These are phyloP conservation scores for Paramormyrops hopkinsi DNA, from an alignment of 2,797 vertebrate species.

Conservation along the genomic window DNA sequence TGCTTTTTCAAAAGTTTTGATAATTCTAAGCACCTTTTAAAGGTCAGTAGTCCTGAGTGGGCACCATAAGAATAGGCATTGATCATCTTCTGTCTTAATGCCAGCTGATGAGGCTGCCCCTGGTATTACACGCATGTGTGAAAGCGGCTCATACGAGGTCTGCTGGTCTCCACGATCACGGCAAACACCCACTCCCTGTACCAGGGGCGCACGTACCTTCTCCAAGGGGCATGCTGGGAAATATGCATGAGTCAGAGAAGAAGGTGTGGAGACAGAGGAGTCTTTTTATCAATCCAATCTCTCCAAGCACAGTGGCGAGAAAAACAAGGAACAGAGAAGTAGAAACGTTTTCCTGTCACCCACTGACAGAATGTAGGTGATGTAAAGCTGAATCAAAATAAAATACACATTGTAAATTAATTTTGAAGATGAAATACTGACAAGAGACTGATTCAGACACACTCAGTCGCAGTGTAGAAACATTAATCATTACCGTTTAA, in stretches of 20 bases:
- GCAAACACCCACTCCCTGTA: slow-evolving; percentile 11
- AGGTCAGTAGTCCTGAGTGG: background rate
- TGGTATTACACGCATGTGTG: background rate
- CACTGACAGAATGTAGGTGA: background rate
- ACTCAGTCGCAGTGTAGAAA: background rate
- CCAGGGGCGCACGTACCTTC: background rate
- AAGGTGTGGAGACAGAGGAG: background rate
- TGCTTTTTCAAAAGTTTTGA: background rate
- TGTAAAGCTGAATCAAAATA: background rate
- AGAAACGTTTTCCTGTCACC: background rate
- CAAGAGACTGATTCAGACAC: background rate
- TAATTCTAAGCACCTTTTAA: background rate
- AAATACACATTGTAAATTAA: background rate
- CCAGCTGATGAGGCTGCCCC: background rate
- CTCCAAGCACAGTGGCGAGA: background rate
- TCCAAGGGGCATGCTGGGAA: slow-evolving; percentile 20
- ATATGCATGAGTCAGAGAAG: slow-evolving; percentile 21
- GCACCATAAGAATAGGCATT: background rate
- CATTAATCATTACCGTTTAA: background rate
- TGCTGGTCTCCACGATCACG: background rate
- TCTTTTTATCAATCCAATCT: background rate
- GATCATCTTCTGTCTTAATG: background rate
- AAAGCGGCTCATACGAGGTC: background rate
- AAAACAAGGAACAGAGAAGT: background rate
- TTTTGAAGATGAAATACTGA: background rate